Conservation (phyloP, 1,140 invertebrate species). For the Heliconius melpomene region DNA sequence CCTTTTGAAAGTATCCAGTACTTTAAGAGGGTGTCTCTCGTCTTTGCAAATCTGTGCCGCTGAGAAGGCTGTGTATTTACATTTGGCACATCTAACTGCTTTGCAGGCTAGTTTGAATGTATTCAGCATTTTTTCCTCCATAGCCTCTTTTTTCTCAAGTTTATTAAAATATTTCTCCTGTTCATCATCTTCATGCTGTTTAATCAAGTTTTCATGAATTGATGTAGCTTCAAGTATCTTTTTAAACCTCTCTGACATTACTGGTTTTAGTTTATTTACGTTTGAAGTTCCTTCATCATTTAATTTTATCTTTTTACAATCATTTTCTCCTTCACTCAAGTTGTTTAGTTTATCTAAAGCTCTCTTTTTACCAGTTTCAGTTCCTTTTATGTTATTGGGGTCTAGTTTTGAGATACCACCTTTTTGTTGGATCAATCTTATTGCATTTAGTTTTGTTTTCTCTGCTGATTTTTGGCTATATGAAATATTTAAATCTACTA, state of each 20-base stretch:
- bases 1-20: conserved; percentile 90
- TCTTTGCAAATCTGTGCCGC: conserved; percentile 91
- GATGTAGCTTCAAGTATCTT: conserved; percentile 91
- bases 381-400: conserved; percentile 85
- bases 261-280: conserved; percentile 58
- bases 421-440: conserved; percentile 84
- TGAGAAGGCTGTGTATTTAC: conserved; percentile 94
- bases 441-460: conserved; percentile 85
- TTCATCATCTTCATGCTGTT: conserved; percentile 87
- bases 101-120: conserved; percentile 92
- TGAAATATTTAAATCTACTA: conserved; percentile 84
- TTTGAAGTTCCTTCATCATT: conserved; percentile 64
- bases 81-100: conserved; percentile 93
- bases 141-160: conserved; percentile 93
- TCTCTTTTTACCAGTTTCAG: conserved; percentile 81
- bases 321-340: conserved; percentile 65
- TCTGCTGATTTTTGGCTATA: conserved; percentile 81
- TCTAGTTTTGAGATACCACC: conserved; percentile 85
- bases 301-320: conserved; percentile 75
- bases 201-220: conserved; percentile 87
- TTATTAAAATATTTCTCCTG: conserved; percentile 94
- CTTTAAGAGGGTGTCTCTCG: conserved; percentile 89
- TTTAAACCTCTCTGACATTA: conserved; percentile 86
- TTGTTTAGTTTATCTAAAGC: conserved; percentile 78
- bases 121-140: conserved; percentile 95